These are phyloP conservation scores for Agrotis clavis DNA, from an alignment of 2,888 invertebrate species.

Conservation along the genomic window DNA sequence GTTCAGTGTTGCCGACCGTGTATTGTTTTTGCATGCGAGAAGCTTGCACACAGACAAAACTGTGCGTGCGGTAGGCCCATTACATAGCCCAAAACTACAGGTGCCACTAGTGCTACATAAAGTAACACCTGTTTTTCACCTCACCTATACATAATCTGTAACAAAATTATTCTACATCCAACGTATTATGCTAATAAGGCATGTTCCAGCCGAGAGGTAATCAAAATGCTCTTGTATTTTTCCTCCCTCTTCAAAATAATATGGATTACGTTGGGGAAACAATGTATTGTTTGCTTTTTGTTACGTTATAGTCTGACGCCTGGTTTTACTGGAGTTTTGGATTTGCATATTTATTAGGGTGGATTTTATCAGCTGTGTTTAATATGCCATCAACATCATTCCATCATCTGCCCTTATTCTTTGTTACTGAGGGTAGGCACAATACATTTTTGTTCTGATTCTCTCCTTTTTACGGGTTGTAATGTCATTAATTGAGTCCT, in stretches of 20 bases:
- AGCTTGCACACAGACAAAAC: too few species aligned
- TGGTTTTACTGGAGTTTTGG: slow-evolving; percentile 11
- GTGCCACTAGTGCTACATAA: neutral
- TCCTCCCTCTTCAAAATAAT: slow-evolving; percentile 15
- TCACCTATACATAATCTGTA: slow-evolving; percentile 22
- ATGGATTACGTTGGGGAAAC: slow-evolving; percentile 17
- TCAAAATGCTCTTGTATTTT: slow-evolving; percentile 33
- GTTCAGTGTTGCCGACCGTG: too few species aligned
- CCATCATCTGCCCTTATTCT: neutral
- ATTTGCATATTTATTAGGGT: slow-evolving; percentile 32
- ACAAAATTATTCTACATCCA: slow-evolving; percentile 54
- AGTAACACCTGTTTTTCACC: slow-evolving; percentile 5
- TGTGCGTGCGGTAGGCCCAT: too few species aligned
- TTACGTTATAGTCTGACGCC: neutral
- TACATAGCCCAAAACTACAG: neutral
- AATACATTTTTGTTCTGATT: too few species aligned
- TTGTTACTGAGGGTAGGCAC: neutral
- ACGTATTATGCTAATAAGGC: slow-evolving; percentile 59
- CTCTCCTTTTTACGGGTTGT: too few species aligned
- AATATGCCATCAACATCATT: neutral
- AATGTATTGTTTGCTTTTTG: slow-evolving; percentile 19
- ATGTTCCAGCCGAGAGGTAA: slow-evolving; percentile 34
- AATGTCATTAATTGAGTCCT: too few species aligned
- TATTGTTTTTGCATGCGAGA: too few species aligned
- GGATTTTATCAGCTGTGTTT: neutral